Base-by-base conservation (phyloP, 2,113 vertebrate genomes). In the Copsychus sechellarum region DNA sequence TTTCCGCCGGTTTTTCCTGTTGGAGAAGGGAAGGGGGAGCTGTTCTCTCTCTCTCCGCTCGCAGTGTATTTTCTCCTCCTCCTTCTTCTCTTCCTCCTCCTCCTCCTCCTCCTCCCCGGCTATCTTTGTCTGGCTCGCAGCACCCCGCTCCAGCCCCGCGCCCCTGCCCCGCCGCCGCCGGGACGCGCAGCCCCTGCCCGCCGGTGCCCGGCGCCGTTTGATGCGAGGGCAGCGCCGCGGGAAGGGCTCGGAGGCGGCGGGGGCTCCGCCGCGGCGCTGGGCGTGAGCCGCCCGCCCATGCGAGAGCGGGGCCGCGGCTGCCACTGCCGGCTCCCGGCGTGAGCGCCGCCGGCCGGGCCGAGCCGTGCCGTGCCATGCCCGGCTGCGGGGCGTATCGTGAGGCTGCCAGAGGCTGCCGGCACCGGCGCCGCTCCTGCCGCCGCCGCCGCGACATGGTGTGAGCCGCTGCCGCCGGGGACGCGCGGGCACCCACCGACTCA, bases 401-500 rank as follows among this genome's bases (percentile, higher is more conserved):
- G 86, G 95, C 96, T 91, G 95, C 84, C 80, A 81, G 50, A 92
- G 89, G 69, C 84, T 94, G 67, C 74, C 89, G 92, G 84, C 73
- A 65, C 56, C 92, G 96, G 96, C 96, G 84, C 89, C 69, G 88
- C 64, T 84, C 72, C 70, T 76, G 83, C 72, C 69, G 93, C 97
- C 97, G 98, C 98, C 98, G 74, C 95, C 97, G 97, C 97, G 96
- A 97, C 97, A 98, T 98, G 98, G 98, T 98, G 97, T 98, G 96
- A 97, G 86, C 67, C 67, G 95, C 92, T 92, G 86, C 95, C 80
- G 33, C 81, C 73, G 34, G 80, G 56, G 79, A 92, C 85, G 71
- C 36, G 81, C 62, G 76, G 86, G 73, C 73, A 88, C 58, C 43
- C 67, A 65, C 31, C 60, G 86, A 82, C 94, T 97, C 81, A 77